These are phyloP conservation scores for Riparia riparia DNA, from an alignment of 2,113 vertebrate genomes.

Conservation along the genomic window DNA sequence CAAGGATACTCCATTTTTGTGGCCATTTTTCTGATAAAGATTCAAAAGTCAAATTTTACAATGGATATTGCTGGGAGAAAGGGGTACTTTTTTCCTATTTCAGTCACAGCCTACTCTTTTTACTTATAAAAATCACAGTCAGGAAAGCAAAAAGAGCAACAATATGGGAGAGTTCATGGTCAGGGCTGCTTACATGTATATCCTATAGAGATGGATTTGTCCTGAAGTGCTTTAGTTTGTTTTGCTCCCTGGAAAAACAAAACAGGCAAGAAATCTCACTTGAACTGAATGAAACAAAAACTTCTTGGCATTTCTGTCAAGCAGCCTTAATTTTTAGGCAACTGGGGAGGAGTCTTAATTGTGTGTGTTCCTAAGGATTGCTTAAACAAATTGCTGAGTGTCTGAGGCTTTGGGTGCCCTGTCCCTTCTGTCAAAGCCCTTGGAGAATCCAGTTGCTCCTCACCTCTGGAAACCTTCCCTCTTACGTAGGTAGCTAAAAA, in stretches of 20 bases:
- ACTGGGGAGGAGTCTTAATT: neutral
- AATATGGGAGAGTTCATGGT: neutral
- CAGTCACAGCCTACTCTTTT: neutral
- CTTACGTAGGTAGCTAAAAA: neutral
- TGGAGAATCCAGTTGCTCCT: neutral
- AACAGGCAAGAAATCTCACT: neutral
- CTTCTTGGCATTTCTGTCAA: neutral
- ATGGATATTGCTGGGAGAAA: neutral
- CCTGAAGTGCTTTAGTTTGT: neutral
- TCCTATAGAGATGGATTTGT: neutral
- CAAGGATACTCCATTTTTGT: neutral
- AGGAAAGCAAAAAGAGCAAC: neutral
- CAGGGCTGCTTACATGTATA: neutral
- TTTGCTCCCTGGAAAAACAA: neutral
- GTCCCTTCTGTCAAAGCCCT: neutral
- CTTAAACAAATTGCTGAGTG: neutral
- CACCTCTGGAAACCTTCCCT: neutral
- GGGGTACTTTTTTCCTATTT: neutral
- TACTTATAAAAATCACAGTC: neutral
- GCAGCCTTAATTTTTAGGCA: neutral
- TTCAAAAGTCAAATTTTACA: neutral
- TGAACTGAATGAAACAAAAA: neutral
- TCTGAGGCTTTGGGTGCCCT: neutral
- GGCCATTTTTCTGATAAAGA: neutral
- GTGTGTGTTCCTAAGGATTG: neutral